Base-by-base conservation (phyloP, 2,113 vertebrate genomes). In the Xiphophorus maculatus region DNA sequence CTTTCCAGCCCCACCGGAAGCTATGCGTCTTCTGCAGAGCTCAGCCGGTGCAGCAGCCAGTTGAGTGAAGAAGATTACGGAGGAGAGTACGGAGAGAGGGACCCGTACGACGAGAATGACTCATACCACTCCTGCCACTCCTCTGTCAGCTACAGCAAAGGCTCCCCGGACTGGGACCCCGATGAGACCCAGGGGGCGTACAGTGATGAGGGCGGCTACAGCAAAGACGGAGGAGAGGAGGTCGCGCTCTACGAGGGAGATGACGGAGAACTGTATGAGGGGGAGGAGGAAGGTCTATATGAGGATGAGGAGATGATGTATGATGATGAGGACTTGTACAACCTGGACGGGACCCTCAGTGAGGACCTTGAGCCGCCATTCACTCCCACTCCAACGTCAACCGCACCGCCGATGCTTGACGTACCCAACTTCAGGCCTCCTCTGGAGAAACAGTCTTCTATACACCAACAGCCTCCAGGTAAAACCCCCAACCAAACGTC, bases 41-140 rank as follows among this genome's bases (percentile, higher is more conserved):
- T 99, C 87, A 99, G 97, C 87, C 96, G 95, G 17, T 97, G 97
- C 79, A 98, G 97, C 91, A 98, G 97, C 15, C 97, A 98, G 93
- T 94, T 99, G 84, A 99, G 97, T 0, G 98, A 98, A 83, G 97
- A 98, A 86, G 92, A 91, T 77, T 97, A 97, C 0, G 96, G 94
- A 7, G 94, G 91, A 0, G 97, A 93, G 44, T 94, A 98, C 0
- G 93, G 94, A 0, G 96, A 97, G 91, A 96, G 97, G 0, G 97
- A 98, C 89, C 91, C 96, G 32, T 98, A 98, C 0, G 96, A 97
- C 0, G 98, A 99, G 76, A 95, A 95, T 0, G 97, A 99, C 87
- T 99, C 97, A 19, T 99, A 99, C 92, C 98, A 99, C 91, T 99
- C 98, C 73, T 99, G 98, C 92, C 97, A 99, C 89, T 98, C 97